Base-by-base conservation (phyloP, 2,888 invertebrate species). In the Pseudococcus longispinus region DNA sequence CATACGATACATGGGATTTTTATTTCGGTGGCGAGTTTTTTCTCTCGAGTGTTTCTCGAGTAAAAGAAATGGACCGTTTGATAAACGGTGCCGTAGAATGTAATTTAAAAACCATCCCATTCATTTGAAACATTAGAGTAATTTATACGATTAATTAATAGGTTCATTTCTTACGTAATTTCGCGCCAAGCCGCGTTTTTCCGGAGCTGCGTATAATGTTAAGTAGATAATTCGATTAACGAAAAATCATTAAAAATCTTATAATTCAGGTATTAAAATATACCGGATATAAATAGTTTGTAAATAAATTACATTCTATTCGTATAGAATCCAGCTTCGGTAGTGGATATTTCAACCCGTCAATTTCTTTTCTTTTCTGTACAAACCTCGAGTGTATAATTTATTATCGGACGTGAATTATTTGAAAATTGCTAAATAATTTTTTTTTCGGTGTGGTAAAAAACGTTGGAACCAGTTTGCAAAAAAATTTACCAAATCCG, bases 131-230 rank as follows among this genome's bases (percentile, higher is more conserved):
- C 77, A 42, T 80, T 80, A 42, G 20, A 9, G 77, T 80, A 80
- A 80, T 80, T 80, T 80, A 80, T 80, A 42, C 77, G 77, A 80
- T 80, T 80, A 80, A 80, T 80, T 80, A 80, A 80, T 80, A 80
- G 77, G 20, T 80, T 80, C n/a, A 0, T 80, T 80, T 80, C 20
- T 80, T 80, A 29, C 18, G 5, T 70, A 80, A 26, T 37, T 80
- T 80, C 42, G 74, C 60, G 23, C 60, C 3, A n/a, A 6, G 46
- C 23, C 9, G 65, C 51, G 20, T 11, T 29, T 70, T 15, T 9
- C 77, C n/a, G 37, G 4, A 60, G 23, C 60, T 60, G n/a, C 60
- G 60, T 60, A 51, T 11, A 46, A 32, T 74, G 74, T 80, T 80
- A 42, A 80, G 42, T 20, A 20, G 77, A 42, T 80, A 80, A 80